Evolutionary conservation across 2,113 vertebrate species (phyloP), one percentile per base, ranked within the genome.

Genomic region (Lepisosteus oculatus): DNA sequence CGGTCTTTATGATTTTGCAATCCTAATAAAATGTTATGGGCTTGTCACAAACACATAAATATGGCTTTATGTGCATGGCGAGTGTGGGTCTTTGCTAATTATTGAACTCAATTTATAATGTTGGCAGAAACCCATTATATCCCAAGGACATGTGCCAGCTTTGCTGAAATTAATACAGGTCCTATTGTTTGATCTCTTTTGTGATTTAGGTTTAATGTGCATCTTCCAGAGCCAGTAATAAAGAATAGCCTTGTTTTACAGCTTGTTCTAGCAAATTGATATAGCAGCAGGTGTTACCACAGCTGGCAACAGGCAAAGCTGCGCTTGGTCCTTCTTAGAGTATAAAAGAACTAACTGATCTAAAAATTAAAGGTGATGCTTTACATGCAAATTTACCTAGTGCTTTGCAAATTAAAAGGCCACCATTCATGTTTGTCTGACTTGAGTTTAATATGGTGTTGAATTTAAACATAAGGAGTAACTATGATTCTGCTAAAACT

Each of bases 111-210:
- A 11, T 56, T 55, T 68, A 13, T 68, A 68, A 43, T 14, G 41
- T 56, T 68, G 51, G 67, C 67, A 68, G 54, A 56, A 61, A 43
- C 51, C 51, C 67, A 68, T 56, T 68, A 12, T 55, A 43, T 68
- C 44, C 44, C 15, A 42, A 12, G n/a, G n/a, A 17, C 54, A 29
- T 68, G 17, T 67, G 65, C 65, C 45, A 68, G 67, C 67, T 68
- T 55, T 68, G 4, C 44, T 68, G 51, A 68, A 55, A 68, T 68
- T 47, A 68, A 55, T 55, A 43, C 17, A 54, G 8, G 41, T 41
- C 55, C 55, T n/a, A 68, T 56, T 68, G 51, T 68, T 55, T 55
- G 67, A 55, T 56, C 17, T 55, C 51, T 68, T 68, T 54, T 55
- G 47, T 66, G 43, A 47, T 42, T 47, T 66, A 15, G 43, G 12